Evolutionary conservation across 2,797 vertebrate species (phyloP).

Genomic region (Malurus splendens): DNA sequence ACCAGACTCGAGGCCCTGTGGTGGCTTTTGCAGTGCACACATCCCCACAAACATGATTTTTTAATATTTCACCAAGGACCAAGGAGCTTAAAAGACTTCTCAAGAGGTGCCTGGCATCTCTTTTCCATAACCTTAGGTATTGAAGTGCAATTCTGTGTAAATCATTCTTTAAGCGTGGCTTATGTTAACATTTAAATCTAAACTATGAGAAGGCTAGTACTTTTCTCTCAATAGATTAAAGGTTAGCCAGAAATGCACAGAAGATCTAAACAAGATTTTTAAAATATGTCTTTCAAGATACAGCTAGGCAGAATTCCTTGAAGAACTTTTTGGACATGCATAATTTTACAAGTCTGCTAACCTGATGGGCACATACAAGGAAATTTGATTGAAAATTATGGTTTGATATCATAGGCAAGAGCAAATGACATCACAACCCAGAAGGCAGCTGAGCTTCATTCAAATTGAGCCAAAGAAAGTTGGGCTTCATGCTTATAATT

Average conservation of each 20-base stretch:
- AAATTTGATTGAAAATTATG: not conserved
- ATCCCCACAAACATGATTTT: fast-evolving
- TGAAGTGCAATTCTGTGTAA: not conserved
- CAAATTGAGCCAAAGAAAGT: not conserved
- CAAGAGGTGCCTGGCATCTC: not conserved
- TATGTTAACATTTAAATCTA: not conserved
- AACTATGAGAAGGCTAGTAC: not conserved
- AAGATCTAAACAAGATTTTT: not conserved
- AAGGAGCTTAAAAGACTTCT: not conserved
- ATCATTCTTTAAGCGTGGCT: not conserved
- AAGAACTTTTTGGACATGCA: not conserved
- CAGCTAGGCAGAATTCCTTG: not conserved
- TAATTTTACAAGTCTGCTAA: not conserved
- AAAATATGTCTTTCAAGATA: not conserved
- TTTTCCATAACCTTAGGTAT: not conserved
- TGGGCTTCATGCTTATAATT: not conserved
- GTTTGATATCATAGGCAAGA: not conserved
- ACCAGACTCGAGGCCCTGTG: not conserved
- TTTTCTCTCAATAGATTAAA: not conserved
- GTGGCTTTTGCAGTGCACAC: not conserved
- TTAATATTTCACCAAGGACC: not conserved
- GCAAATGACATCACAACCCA: not conserved
- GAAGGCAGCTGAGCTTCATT: not conserved
- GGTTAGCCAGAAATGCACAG: not conserved
- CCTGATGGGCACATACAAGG: not conserved